phyloP scores from a whole-genome alignment of 2,888 invertebrate species.

The Limnephilus auricula region DNA sequence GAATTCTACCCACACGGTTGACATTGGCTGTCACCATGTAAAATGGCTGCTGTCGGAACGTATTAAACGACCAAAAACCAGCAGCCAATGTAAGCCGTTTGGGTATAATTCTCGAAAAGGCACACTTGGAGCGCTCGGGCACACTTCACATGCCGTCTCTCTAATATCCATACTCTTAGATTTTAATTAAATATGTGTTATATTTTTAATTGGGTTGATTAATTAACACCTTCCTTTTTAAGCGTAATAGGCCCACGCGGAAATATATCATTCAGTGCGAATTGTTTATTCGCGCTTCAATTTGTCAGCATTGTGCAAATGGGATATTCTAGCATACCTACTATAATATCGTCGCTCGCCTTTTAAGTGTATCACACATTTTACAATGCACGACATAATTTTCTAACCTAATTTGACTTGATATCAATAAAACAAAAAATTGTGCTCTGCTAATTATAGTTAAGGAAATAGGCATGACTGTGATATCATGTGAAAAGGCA shows the following conservation, averaged over 20 bases:
- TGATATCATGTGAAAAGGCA: neutral
- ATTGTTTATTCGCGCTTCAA: constrained; percentile 22
- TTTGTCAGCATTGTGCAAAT: constrained; percentile 16
- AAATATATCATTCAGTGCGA: neutral
- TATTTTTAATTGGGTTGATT: neutral
- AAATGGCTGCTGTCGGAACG: no score
- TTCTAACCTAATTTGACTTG: neutral
- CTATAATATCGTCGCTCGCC: neutral
- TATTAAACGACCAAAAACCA: no score
- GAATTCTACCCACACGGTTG: no score
- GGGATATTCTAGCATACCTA: neutral
- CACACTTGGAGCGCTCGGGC: no score
- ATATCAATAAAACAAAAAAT: neutral
- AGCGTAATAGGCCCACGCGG: neutral
- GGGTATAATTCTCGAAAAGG: no score
- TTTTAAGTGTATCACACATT: neutral
- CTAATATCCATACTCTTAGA: no score
- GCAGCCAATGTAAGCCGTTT: no score
- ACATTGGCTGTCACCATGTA: no score
- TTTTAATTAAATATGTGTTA: neutral
- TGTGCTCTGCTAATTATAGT: neutral
- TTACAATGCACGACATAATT: neutral
- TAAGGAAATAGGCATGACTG: neutral
- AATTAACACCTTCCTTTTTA: constrained; percentile 2
- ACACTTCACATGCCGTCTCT: no score